phyloP scores from a whole-genome alignment of 2,888 invertebrate genomes.

The Ephialtes manifestator region DNA sequence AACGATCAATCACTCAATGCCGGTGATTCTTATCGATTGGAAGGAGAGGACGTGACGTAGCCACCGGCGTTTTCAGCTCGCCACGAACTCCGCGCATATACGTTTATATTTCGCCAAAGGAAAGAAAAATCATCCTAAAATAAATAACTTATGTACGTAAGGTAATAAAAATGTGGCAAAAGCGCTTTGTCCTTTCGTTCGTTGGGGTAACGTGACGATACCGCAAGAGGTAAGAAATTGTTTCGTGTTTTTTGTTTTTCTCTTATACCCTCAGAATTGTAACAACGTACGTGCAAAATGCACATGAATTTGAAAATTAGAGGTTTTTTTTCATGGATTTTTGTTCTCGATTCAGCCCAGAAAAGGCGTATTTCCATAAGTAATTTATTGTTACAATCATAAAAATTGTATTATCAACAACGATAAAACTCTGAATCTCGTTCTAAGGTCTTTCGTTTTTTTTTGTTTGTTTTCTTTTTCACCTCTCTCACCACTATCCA shows the following conservation, averaged over 20 bases:
- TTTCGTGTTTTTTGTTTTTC: slow-evolving; percentile 12
- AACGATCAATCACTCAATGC: slow-evolving; percentile 13
- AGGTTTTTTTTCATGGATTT: neutral
- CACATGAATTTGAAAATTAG: slow-evolving; percentile 20
- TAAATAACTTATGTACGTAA: slow-evolving; percentile 73
- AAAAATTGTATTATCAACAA: slow-evolving; percentile 76
- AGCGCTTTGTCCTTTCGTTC: slow-evolving; percentile 50
- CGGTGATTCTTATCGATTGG: slow-evolving; percentile 4
- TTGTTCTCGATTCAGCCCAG: slow-evolving; percentile 47
- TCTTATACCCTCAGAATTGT: neutral
- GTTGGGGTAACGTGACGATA: slow-evolving; percentile 48
- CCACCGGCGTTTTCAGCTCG: slow-evolving; percentile 6
- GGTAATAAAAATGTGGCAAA: slow-evolving; percentile 47
- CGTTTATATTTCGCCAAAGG: slow-evolving; percentile 21
- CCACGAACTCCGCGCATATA: neutral
- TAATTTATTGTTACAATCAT: slow-evolving; percentile 51
- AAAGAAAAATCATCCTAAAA: slow-evolving; percentile 57
- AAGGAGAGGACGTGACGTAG: neutral
- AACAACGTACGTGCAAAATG: slow-evolving; percentile 2
- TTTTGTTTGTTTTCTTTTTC: slow-evolving; percentile 21
- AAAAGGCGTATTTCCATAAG: neutral
- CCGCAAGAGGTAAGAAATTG: slow-evolving; percentile 40
- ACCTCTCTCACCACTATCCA: slow-evolving; percentile 5
- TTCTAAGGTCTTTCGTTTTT: slow-evolving; percentile 61
- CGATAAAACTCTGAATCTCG: slow-evolving; percentile 79